Conservation (phyloP, 1,140 invertebrate species). For the Drosophila watanabei region DNA sequence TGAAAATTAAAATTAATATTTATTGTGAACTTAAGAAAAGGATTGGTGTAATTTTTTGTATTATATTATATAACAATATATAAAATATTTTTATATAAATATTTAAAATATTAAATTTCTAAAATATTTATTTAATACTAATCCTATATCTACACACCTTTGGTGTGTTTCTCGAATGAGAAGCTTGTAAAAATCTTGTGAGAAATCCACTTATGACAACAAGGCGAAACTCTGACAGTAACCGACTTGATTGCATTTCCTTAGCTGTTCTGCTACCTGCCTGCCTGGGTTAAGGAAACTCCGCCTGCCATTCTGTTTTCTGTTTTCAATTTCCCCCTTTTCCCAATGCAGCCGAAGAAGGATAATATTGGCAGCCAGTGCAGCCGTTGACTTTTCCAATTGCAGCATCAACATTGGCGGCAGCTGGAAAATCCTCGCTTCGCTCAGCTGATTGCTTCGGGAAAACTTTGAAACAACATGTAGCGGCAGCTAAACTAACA, state of each 20-base stretch:
- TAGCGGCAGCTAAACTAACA: conserved; percentile 60
- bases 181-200: conserved; percentile 36
- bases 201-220: conserved; percentile 52
- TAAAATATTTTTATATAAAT: too few relatives aligned
- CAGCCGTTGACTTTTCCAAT: conserved; percentile 76
- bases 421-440: conserved; percentile 26
- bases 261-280: conserved; percentile 52
- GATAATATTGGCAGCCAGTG: conserved; percentile 69
- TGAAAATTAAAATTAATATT: not conserved
- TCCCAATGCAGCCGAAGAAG: conserved; percentile 8
- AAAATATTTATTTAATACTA: not conserved
- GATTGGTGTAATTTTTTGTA: too few relatives aligned
- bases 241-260: conserved; percentile 72
- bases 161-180: not conserved
- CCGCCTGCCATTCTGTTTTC: conserved; percentile 46
- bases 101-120: too few relatives aligned
- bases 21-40: not conserved
- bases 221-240: conserved; percentile 17
- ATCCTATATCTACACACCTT: too few relatives aligned
- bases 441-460: conserved; percentile 59
- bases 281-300: conserved; percentile 25
- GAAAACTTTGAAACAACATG: conserved; percentile 73
- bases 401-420: conserved; percentile 55
- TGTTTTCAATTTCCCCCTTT: conserved; percentile 63
- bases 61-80: too few relatives aligned